Evolutionary conservation across 2,888 invertebrate genomes (phyloP).

Genomic region (Leucophenga maculata): DNA sequence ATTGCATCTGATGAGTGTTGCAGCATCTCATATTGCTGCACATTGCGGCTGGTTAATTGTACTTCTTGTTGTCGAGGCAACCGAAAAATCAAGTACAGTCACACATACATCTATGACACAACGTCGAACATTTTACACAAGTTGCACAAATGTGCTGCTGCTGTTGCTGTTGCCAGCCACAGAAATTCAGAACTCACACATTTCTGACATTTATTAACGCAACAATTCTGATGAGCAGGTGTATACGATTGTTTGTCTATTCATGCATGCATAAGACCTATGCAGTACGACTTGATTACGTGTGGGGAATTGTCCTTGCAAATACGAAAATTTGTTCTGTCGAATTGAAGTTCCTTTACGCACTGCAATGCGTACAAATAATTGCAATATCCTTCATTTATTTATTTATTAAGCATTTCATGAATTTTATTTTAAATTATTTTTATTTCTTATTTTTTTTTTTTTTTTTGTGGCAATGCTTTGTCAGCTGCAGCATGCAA

Average conservation of each 20-base stretch:
- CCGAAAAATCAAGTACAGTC: background rate
- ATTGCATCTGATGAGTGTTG: too few species aligned
- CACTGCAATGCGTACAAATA: background rate
- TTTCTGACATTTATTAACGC: slow-evolving; percentile 56
- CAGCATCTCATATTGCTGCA: too few species aligned
- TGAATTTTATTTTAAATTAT: slow-evolving; percentile 5
- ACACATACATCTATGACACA: slow-evolving; percentile 1
- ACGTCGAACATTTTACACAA: background rate
- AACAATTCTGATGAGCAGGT: slow-evolving; percentile 56
- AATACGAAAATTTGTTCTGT: too few species aligned
- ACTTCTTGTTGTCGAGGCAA: background rate
- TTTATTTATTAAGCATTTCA: slow-evolving; percentile 16
- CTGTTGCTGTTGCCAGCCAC: background rate
- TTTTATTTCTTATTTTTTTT: background rate
- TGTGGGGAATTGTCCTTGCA: background rate
- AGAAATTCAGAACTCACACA: slow-evolving; percentile 44
- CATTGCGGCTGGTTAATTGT: too few species aligned
- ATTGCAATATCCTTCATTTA: background rate
- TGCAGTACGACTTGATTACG: background rate
- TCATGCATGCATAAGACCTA: background rate
- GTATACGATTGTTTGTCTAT: slow-evolving; percentile 40
- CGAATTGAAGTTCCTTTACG: too few species aligned
- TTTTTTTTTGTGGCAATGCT: background rate
- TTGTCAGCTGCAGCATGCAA: slow-evolving; percentile 14
- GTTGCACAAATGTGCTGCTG: background rate